phyloP scores from a whole-genome alignment of 2,797 vertebrate genomes.

The Apogon hyalosoma region DNA sequence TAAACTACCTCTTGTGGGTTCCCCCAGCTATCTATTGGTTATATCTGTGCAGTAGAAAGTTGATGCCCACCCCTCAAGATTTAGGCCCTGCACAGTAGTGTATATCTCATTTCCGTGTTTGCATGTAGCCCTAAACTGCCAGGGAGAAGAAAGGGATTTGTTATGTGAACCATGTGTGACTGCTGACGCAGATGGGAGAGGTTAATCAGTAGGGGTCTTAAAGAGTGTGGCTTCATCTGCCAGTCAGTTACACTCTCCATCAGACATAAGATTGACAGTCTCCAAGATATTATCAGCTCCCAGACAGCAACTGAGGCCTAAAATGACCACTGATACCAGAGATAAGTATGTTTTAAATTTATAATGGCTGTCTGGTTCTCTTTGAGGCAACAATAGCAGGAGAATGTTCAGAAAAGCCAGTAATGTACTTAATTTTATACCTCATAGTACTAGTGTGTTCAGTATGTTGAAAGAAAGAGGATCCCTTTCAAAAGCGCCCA shows the following conservation, averaged over 20 bases:
- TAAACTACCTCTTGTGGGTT: slow-evolving; percentile 47
- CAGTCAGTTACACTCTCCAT: slow-evolving; percentile 52
- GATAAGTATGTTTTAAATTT: slow-evolving; percentile 36
- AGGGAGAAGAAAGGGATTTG: slow-evolving; percentile 71
- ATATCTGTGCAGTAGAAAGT: slow-evolving; percentile 51
- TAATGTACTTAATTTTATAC: slow-evolving; percentile 1
- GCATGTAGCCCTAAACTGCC: slow-evolving; percentile 70
- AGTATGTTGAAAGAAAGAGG: slow-evolving; percentile 10
- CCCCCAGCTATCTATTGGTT: slow-evolving; percentile 49
- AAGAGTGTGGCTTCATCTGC: slow-evolving; percentile 55
- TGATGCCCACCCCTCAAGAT: slow-evolving; percentile 60
- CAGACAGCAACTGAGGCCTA: slow-evolving; percentile 42
- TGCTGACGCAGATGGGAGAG: slow-evolving; percentile 72
- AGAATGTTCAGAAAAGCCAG: slow-evolving; percentile 10
- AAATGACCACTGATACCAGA: slow-evolving; percentile 59
- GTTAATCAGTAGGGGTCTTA: slow-evolving; percentile 65
- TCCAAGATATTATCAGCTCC: slow-evolving; percentile 51
- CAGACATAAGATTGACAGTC: slow-evolving; percentile 62
- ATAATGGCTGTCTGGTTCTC: slow-evolving; percentile 5
- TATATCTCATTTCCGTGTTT: slow-evolving; percentile 80
- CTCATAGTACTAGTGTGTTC: slow-evolving; percentile 8
- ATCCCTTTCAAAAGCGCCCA: slow-evolving; percentile 18
- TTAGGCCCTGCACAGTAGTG: slow-evolving; percentile 68
- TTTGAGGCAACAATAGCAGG: slow-evolving; percentile 9
- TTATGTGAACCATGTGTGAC: slow-evolving; percentile 85